Conservation (phyloP, 2,113 vertebrate species). For the Oxygymnocypris stewartii region DNA sequence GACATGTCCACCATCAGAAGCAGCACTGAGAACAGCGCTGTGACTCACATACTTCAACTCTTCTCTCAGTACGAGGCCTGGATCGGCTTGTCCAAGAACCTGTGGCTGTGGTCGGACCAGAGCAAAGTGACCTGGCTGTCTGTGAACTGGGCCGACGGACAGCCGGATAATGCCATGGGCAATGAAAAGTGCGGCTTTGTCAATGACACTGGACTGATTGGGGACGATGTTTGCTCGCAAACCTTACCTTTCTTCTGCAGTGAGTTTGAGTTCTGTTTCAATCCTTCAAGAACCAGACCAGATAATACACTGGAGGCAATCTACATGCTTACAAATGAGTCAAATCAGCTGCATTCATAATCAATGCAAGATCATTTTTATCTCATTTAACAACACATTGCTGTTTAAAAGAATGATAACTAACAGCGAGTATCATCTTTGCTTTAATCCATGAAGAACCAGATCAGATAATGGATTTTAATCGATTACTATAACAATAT, state of each 20-base stretch:
- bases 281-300: background rate
- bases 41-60: too few relatives aligned
- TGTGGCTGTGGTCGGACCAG: constrained; percentile 17
- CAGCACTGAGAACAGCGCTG: accelerated
- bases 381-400: background rate
- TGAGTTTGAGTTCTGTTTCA: background rate
- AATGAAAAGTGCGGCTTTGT: background rate
- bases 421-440: too few relatives aligned
- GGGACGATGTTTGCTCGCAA: background rate
- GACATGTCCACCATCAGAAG: background rate
- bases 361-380: background rate
- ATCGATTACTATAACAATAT: too few relatives aligned
- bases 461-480: too few relatives aligned
- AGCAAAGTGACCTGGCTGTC: background rate
- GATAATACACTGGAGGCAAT: too few relatives aligned
- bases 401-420: background rate
- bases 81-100: constrained; percentile 11
- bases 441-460: too few relatives aligned
- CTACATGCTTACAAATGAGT: too few relatives aligned
- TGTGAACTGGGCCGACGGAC: background rate
- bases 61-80: background rate
- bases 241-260: background rate
- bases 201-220: background rate
- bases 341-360: background rate
- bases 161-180: background rate